Conservation (phyloP, 2,888 invertebrate genomes). For the Drosophila bunnanda region DNA sequence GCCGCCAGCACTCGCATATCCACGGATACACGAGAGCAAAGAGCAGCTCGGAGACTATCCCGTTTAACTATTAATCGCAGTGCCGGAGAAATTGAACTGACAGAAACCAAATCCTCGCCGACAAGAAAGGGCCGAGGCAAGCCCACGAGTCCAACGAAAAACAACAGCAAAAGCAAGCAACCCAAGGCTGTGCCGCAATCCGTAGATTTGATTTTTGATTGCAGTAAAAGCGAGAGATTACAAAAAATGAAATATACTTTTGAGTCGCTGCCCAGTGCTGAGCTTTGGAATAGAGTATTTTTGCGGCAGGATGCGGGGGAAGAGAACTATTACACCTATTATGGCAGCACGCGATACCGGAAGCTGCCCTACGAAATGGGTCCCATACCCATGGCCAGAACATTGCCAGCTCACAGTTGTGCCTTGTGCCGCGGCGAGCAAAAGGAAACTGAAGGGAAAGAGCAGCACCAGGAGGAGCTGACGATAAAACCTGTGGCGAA, state of each 20-base stretch:
- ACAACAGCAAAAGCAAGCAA: conserved; percentile 12
- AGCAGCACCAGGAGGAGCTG: conserved; percentile 72
- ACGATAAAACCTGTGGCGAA: conserved; percentile 33
- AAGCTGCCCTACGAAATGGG: conserved; percentile 91
- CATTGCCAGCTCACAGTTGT: conserved; percentile 83
- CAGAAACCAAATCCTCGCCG: conserved; percentile 31
- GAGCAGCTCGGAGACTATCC: conserved; percentile 62
- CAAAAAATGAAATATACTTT: conserved; percentile 85
- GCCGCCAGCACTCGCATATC: conserved; percentile 12
- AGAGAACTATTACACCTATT: conserved; percentile 87
- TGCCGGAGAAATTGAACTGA: conserved; percentile 6
- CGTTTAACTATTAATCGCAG: conserved; percentile 58
- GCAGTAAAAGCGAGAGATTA: conserved; percentile 74
- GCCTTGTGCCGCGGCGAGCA: conserved; percentile 84
- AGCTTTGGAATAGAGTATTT: conserved; percentile 92
- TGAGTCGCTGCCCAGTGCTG: conserved; percentile 89
- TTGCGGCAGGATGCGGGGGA: conserved; percentile 90
- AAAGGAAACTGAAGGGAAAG: conserved; percentile 82
- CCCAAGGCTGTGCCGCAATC: conserved; percentile 2
- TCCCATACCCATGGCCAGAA: conserved; percentile 86
- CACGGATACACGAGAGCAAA: conserved; percentile 59
- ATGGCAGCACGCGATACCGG: conserved; percentile 82
- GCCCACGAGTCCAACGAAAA: conserved; percentile 21
- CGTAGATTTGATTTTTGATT: conserved; percentile 68
- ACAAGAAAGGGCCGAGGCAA: neutral